Conservation (phyloP, 2,113 vertebrate genomes). For the Pelmatolapia mariae region DNA sequence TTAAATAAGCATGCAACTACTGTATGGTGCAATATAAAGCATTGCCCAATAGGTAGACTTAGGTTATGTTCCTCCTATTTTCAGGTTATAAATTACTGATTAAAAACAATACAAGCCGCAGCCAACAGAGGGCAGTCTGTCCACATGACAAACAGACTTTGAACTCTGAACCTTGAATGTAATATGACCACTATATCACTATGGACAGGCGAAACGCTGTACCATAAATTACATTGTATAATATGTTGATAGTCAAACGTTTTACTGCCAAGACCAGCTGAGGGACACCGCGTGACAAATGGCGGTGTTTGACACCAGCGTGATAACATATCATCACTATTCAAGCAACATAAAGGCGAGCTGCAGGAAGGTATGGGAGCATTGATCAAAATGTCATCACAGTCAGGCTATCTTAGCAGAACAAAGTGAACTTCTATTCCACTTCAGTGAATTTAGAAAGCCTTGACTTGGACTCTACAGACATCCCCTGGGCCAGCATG, state of each 20-base stretch:
- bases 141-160: not conserved
- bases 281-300: slow-evolving; percentile 45
- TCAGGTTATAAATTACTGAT: not conserved
- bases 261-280: slow-evolving; percentile 11
- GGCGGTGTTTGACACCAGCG: slow-evolving; percentile 28
- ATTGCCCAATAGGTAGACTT: not conserved
- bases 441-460: slow-evolving; percentile 39
- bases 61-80: not conserved
- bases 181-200: slow-evolving; percentile 28
- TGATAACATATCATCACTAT: slow-evolving; percentile 63
- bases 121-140: slow-evolving; percentile 59
- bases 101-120: not conserved
- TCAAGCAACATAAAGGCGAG: slow-evolving; percentile 45
- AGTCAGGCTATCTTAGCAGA: slow-evolving; percentile 10
- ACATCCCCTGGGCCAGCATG: slow-evolving; percentile 28
- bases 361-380: slow-evolving; percentile 29
- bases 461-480: slow-evolving; percentile 9
- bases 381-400: slow-evolving; percentile 62
- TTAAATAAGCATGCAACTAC: not conserved
- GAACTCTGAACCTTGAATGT: slow-evolving; percentile 32
- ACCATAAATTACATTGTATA: slow-evolving; percentile 38
- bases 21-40: not conserved
- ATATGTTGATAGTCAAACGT: slow-evolving; percentile 44
- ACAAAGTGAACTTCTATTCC: slow-evolving; percentile 46
- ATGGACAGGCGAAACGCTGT: slow-evolving; percentile 22